Evolutionary conservation across 2,888 invertebrate species (phyloP).

Genomic region (Sinohyriopsis cumingii): DNA sequence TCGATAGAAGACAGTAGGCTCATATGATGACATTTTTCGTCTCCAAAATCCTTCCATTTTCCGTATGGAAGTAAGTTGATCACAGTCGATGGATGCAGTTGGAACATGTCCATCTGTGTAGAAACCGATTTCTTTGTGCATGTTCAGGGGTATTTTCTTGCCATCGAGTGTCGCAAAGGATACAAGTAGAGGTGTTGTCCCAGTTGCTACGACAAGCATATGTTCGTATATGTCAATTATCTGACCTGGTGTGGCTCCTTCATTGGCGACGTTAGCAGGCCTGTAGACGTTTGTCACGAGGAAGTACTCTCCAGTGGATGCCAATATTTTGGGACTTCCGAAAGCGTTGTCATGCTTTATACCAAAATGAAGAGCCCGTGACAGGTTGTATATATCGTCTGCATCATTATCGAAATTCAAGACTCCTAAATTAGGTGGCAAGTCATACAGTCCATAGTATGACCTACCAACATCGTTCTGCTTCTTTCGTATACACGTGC

Average conservation of each 20-base stretch:
- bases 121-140: conserved; percentile 9
- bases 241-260: conserved; percentile 18
- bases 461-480: conserved; percentile 35
- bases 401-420: conserved; percentile 26
- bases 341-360: conserved; percentile 43
- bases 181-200: conserved; percentile 26
- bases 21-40: conserved; percentile 32
- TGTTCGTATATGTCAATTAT: conserved; percentile 44
- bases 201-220: conserved; percentile 37
- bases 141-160: conserved; percentile 9
- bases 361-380: conserved; percentile 48
- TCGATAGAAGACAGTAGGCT: conserved; percentile 47
- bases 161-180: conserved; percentile 42
- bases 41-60: conserved; percentile 50
- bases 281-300: conserved; percentile 42
- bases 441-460: conserved; percentile 43
- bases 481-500: conserved; percentile 9
- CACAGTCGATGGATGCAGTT: conserved; percentile 26
- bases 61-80: conserved; percentile 21
- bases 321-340: conserved; percentile 46
- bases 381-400: conserved; percentile 33
- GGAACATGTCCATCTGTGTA: conserved; percentile 20
- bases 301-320: conserved; percentile 33
- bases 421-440: conserved; percentile 48
- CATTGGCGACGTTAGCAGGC: background rate